Evolutionary conservation across 2,113 vertebrate species (phyloP).

Genomic region (Rhea americana): DNA sequence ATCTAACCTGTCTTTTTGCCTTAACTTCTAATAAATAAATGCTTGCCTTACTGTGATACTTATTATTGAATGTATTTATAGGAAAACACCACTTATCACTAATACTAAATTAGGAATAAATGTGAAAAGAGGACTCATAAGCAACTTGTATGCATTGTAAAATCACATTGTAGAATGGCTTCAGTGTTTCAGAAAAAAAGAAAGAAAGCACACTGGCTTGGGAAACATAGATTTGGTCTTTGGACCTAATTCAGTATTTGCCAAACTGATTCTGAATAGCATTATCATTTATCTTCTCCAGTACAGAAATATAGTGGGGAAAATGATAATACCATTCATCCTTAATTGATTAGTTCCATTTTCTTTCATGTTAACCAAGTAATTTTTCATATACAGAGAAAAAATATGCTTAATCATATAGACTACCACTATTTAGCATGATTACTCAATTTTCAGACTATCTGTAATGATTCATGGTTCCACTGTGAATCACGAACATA

Average conservation of each 20-base stretch:
- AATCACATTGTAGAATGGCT: not conserved
- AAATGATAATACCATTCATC: not conserved
- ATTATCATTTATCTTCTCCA: not conserved
- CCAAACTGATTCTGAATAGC: not conserved
- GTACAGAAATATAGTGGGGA: not conserved
- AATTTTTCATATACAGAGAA: not conserved
- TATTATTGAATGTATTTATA: not conserved
- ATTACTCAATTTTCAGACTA: not conserved
- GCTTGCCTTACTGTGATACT: not conserved
- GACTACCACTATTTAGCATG: not conserved
- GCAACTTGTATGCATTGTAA: not conserved
- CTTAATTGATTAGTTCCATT: not conserved
- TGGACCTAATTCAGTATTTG: not conserved
- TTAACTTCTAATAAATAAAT: not conserved
- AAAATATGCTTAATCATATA: not conserved
- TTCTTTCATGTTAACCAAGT: not conserved
- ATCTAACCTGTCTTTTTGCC: not conserved
- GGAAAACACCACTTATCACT: not conserved
- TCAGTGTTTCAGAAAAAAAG: not conserved
- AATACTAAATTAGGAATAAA: not conserved
- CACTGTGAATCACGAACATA: constrained; percentile 7
- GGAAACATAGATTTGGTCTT: not conserved
- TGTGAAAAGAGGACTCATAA: not conserved
- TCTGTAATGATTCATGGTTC: not conserved
- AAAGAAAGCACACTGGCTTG: not conserved